phyloP scores from a whole-genome alignment of 2,113 vertebrate genomes.

The Scopus umbretta region DNA sequence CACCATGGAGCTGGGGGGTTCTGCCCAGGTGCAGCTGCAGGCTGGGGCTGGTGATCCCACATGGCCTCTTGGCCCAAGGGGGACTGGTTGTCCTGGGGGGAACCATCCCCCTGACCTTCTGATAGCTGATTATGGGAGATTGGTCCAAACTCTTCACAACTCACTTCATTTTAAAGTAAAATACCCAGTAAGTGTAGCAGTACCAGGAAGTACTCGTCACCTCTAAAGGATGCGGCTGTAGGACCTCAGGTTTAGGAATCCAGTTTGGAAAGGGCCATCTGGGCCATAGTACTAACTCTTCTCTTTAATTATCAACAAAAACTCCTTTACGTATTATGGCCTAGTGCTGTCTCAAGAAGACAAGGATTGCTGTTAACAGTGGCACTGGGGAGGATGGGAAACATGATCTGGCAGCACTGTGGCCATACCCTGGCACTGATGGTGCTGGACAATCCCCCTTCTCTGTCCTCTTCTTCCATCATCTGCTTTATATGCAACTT shows the following conservation, averaged over 20 bases:
- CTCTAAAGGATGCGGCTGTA: neutral
- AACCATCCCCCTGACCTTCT: neutral
- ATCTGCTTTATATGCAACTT: accelerated
- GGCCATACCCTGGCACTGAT: accelerated
- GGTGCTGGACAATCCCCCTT: accelerated
- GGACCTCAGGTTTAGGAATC: neutral
- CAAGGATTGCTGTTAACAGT: neutral
- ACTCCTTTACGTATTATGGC: neutral
- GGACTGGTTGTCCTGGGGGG: accelerated
- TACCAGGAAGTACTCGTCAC: neutral
- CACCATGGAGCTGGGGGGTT: accelerated
- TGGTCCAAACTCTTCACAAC: neutral
- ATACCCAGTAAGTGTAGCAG: neutral
- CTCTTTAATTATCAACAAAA: neutral
- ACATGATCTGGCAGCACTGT: too few relatives aligned
- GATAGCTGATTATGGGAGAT: accelerated
- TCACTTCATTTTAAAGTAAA: neutral
- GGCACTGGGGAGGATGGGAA: accelerated
- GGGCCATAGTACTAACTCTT: too few relatives aligned
- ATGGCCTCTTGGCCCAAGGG: neutral
- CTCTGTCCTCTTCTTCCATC: neutral
- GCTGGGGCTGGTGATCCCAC: accelerated
- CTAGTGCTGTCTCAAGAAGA: neutral
- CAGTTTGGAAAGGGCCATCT: neutral
- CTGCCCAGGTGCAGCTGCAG: too few relatives aligned